Base-by-base conservation (phyloP, 1,140 invertebrate genomes). In the Lepidurus apus region DNA sequence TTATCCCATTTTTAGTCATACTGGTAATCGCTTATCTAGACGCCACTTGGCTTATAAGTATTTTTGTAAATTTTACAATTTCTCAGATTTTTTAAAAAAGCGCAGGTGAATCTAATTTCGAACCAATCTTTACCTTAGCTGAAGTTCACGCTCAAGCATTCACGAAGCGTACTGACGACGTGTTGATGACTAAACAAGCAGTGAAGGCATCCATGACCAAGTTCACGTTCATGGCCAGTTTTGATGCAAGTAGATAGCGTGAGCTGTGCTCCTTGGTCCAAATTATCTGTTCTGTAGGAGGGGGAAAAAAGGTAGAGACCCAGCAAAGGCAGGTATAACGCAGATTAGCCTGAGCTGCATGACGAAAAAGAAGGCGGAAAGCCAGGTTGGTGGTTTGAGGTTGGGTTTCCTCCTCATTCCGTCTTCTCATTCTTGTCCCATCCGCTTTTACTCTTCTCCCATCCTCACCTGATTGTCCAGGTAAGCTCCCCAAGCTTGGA, bases 361-460 rank as follows among this genome's bases (percentile, higher is more conserved):
- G 53, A 21, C 53, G 13, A 65, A 65, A 65, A 65, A 65, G 53
- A 65, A 65, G 53, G 53, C 53, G 8, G 53, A 65, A 65, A 65
- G 53, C 2, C 53, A 65, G 53, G 53, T 65, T 65, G 53, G 53
- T n/a, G 7, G 53, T 65, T 65, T 65, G 17, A 77, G 43, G 45
- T 77, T 77, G 34, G 44, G 75, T 77, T 77, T 65, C 76, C 45
- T 77, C 43, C 76, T 47, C 17, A 45, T 76, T 34, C 42, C 75
- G n/a, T 24, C 75, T 76, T 47, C 45, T 45, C 43, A 24, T 43
- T 17, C 75, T 45, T 43, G 42, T 21, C 43, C 42, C 47, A 47
- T 76, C 76, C 76, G 17, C 53, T n/a, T 42, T 42, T 76, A 3
- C 53, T 65, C 53, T 65, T 17, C 53, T 34, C 34, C 34, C 21